Evolutionary conservation across 2,888 invertebrate species (phyloP).

Genomic region (Sarcophaga rosellei): DNA sequence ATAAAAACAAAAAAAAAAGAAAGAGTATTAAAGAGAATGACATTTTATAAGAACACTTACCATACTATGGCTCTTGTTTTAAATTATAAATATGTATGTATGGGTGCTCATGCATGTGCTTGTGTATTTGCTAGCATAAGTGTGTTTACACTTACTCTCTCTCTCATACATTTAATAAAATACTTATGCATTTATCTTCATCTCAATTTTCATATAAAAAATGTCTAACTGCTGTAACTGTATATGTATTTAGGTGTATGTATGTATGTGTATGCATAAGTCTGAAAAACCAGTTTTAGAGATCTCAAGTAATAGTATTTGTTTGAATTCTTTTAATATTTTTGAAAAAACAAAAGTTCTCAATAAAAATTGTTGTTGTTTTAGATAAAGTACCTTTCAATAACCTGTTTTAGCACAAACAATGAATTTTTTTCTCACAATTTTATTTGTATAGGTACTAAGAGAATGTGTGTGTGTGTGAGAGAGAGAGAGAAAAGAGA

Average conservation of each 20-base stretch:
- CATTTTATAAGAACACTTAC: not conserved
- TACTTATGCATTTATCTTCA: too few species aligned
- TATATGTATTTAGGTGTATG: too few species aligned
- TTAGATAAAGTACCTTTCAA: conserved; percentile 46
- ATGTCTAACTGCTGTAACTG: too few species aligned
- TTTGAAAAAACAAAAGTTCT: too few species aligned
- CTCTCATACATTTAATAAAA: conserved; percentile 1
- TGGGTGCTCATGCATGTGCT: not conserved
- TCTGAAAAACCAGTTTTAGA: too few species aligned
- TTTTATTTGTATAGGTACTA: too few species aligned
- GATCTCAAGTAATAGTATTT: too few species aligned
- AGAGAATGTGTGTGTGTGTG: too few species aligned
- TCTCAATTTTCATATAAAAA: too few species aligned
- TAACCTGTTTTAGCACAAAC: conserved; percentile 50
- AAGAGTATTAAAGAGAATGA: not conserved
- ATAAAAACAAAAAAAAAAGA: not conserved
- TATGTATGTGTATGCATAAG: too few species aligned
- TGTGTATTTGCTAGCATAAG: not conserved
- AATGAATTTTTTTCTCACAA: conserved; percentile 34
- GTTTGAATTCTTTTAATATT: too few species aligned
- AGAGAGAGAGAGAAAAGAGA: too few species aligned
- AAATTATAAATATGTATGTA: not conserved
- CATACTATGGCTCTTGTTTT: not conserved
- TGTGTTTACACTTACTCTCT: not conserved
- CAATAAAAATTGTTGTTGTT: conserved; percentile 37